Conservation (phyloP, 2,113 vertebrate species). For the Carlito syrichta region DNA sequence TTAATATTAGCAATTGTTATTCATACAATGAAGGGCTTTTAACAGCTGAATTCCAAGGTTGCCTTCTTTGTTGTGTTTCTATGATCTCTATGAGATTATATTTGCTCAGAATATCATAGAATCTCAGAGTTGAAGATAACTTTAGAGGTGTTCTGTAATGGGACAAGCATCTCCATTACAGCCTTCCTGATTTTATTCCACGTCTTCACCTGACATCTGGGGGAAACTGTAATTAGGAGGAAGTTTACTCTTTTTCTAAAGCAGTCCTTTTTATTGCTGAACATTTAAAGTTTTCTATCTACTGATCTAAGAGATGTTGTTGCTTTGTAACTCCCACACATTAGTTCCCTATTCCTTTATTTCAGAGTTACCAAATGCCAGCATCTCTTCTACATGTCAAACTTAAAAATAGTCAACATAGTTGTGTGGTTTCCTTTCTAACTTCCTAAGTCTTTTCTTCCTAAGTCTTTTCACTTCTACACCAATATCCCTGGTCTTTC, state of each 20-base stretch:
- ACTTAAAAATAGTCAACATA: background rate
- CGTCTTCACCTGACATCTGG: background rate
- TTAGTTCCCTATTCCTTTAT: background rate
- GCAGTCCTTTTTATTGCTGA: background rate
- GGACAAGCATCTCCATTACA: background rate
- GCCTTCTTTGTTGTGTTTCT: background rate
- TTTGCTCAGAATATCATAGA: background rate
- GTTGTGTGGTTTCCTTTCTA: background rate
- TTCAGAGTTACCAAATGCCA: background rate
- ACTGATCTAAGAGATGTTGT: background rate
- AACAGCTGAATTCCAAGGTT: background rate
- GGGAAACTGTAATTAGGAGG: background rate
- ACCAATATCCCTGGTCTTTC: background rate
- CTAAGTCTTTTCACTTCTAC: background rate
- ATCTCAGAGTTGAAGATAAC: background rate
- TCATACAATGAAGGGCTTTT: background rate
- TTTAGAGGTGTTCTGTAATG: background rate
- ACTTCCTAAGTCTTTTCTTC: background rate
- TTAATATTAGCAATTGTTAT: background rate
- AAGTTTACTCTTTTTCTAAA: slow-evolving; percentile 1
- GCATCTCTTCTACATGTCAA: background rate
- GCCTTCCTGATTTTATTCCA: background rate
- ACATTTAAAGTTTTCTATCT: background rate
- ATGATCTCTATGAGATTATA: background rate
- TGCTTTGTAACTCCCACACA: background rate